Conservation (phyloP, 1,140 invertebrate genomes). For the Cyclargus thomasi region DNA sequence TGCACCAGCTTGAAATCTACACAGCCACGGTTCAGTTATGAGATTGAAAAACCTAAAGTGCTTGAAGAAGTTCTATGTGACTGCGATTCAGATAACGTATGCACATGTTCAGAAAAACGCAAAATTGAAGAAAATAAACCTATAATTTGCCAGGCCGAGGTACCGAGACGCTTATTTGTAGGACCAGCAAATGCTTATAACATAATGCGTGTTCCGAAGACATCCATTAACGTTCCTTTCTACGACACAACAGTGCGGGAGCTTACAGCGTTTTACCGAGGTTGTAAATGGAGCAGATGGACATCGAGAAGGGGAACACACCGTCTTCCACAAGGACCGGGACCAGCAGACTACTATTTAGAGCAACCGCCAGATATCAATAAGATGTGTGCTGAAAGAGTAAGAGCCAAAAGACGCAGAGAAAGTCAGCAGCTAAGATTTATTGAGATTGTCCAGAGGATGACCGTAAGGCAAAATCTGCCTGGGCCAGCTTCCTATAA, state of each 20-base stretch:
- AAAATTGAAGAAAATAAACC: conserved; percentile 19
- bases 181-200: conserved; percentile 25
- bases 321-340: conserved; percentile 31
- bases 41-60: conserved; percentile 40
- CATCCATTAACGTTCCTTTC: conserved; percentile 39
- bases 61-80: conserved; percentile 47
- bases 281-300: conserved; percentile 62
- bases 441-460: conserved; percentile 51
- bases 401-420: conserved; percentile 40
- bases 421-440: conserved; percentile 50
- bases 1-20: conserved; percentile 43
- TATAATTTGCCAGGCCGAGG: conserved; percentile 40
- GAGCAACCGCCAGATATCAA: conserved; percentile 28
- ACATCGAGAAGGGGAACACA: conserved; percentile 33
- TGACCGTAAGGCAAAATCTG: conserved; percentile 39
- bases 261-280: conserved; percentile 47
- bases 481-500: conserved; percentile 50
- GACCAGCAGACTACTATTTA: conserved; percentile 48
- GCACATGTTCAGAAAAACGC: conserved; percentile 10
- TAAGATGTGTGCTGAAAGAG: conserved; percentile 42
- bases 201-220: background rate
- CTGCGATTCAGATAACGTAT: conserved; percentile 30
- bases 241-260: conserved; percentile 43
- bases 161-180: conserved; percentile 44
- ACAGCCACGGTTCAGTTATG: conserved; percentile 49